Evolutionary conservation across 2,797 vertebrate species (phyloP), one percentile per base, ranked within the genome.

Genomic region (Pelodytes ibericus): DNA sequence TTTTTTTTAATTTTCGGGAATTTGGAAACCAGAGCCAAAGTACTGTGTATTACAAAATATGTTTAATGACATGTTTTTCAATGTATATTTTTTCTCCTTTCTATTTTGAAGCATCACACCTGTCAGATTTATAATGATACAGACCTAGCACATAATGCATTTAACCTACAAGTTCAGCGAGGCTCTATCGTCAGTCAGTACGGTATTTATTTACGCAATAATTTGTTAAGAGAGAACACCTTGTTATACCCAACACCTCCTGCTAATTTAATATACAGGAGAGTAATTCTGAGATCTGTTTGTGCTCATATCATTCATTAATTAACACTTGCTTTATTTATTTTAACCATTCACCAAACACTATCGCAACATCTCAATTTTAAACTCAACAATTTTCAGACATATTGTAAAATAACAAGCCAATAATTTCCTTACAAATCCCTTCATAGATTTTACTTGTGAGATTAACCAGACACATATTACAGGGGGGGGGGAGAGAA

Each of bases 11-110:
- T 83, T 84, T 82, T 80, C 81, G 79, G 71, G 83, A 84, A 84
- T 82, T 77, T 75, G 83, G 80, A 87, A n/a, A 83, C 83, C 71
- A 78, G 80, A 84, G 81, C 79, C 83, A 66, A 84, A 88, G 84
- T 84, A 83, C 79, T 74, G 79, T 71, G 73, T 83, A 74, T 79
- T 80, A 77, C 80, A 72, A 84, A 86, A 84, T 80, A 83, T 65
- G 56, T 80, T 84, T 82, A 69, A 64, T 83, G 83, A 82, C 49
- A 75, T 79, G 70, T 81, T 80, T 83, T 36, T 53, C 20, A 22
- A 49, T 49, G 41, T 66, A 64, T 72, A 69, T 82, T 85, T 86
- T 83, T 77, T n/a, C 59, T 60, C 25, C 76, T 24, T 65, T 69
- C 75, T 51, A 75, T 63, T 68, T 75, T 41, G 74, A 72, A 80